Conservation (phyloP, 2,113 vertebrate genomes). For the Epinephelus fuscoguttatus region DNA sequence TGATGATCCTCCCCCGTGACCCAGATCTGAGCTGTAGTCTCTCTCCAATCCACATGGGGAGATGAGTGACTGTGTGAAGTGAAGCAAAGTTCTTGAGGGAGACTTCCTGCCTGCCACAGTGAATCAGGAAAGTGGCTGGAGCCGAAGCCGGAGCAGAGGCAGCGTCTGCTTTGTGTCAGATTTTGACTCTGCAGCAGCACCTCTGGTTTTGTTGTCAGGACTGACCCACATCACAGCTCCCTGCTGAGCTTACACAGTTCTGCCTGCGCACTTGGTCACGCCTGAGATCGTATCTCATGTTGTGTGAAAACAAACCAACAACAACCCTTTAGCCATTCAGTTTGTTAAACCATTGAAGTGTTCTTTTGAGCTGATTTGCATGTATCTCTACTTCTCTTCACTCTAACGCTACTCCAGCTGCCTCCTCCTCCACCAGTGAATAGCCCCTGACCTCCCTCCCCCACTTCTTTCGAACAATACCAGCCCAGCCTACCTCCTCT, state of each 20-base stretch:
- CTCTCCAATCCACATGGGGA: constrained; percentile 44
- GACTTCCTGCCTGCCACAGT: constrained; percentile 62
- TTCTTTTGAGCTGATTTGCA: constrained; percentile 62
- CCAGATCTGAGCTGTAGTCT: constrained; percentile 56
- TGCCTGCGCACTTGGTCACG: constrained; percentile 7
- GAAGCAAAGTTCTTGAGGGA: constrained; percentile 60
- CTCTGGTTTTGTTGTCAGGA: constrained; percentile 46
- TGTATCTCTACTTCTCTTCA: constrained; percentile 49
- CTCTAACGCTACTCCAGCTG: constrained; percentile 60
- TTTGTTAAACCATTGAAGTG: constrained; percentile 39
- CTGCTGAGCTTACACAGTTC: neutral
- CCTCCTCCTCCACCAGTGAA: constrained; percentile 49
- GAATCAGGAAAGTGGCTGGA: constrained; percentile 45
- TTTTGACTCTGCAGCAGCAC: constrained; percentile 30
- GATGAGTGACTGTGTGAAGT: constrained; percentile 61
- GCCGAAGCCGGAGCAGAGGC: constrained; percentile 48
- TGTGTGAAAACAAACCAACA: constrained; percentile 53
- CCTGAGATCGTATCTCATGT: constrained; percentile 48
- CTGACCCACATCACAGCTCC: constrained; percentile 22
- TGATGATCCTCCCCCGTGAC: constrained; percentile 41
- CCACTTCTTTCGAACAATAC: constrained; percentile 64
- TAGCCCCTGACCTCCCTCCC: constrained; percentile 72
- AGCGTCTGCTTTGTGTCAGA: constrained; percentile 69
- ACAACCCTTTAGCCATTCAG: constrained; percentile 26
- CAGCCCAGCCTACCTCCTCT: constrained; percentile 60